These are phyloP conservation scores for Melieria omissa DNA, from an alignment of 2,888 invertebrate species.

Conservation along the genomic window DNA sequence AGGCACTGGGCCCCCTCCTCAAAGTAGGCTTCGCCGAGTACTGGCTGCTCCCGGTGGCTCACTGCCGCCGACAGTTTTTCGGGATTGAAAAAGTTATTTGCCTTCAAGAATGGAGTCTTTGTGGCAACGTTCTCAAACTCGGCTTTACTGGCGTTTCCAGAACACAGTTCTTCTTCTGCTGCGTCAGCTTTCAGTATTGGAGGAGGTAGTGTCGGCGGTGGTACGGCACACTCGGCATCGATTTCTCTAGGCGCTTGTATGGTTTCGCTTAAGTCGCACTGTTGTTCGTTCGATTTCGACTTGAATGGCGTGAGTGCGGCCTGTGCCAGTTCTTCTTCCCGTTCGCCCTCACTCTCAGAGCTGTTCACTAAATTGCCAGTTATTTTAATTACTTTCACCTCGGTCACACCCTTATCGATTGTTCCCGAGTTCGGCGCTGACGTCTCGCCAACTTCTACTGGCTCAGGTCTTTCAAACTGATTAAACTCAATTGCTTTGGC, in stretches of 20 bases:
- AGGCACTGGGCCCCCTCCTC: background rate
- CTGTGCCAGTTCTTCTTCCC: constrained; percentile 7
- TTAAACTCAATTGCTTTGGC: background rate
- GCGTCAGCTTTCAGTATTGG: background rate
- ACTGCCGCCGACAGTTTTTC: too few species aligned
- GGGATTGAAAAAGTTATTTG: too few species aligned
- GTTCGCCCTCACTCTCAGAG: constrained; percentile 7
- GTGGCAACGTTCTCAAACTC: too few species aligned
- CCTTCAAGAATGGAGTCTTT: too few species aligned
- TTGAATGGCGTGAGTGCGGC: background rate
- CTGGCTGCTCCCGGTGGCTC: too few species aligned
- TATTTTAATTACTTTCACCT: constrained; percentile 19
- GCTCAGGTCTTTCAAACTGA: too few species aligned
- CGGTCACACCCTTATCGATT: background rate
- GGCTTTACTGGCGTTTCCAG: too few species aligned
- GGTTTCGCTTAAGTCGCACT: background rate
- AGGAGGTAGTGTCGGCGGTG: background rate
- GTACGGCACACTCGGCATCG: constrained; percentile 21
- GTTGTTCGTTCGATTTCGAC: background rate
- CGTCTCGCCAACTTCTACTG: too few species aligned
- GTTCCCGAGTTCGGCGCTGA: background rate
- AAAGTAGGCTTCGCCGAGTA: too few species aligned
- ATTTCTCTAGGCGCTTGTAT: constrained; percentile 24
- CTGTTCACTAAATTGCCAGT: constrained; percentile 16
- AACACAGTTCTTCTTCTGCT: background rate